phyloP scores from a whole-genome alignment of 2,888 invertebrate species.

The Ectemnius continuus region DNA sequence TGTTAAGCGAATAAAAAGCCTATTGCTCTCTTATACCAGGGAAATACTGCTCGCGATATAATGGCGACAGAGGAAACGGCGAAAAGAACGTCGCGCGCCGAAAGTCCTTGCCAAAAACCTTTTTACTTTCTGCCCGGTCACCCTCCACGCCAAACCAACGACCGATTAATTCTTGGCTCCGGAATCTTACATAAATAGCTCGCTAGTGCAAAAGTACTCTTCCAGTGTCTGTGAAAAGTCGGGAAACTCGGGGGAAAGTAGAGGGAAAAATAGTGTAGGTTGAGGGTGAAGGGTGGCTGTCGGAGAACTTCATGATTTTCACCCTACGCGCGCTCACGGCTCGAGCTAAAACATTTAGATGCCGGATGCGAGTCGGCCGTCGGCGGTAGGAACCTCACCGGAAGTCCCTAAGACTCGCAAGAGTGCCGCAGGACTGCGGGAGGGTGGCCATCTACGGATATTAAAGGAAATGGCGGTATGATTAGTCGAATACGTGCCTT shows the following conservation, averaged over 20 bases:
- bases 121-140: neutral
- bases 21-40: slow-evolving; percentile 59
- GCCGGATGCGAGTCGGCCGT: slow-evolving; percentile 68
- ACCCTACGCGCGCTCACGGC: slow-evolving; percentile 23
- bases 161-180: too few relatives aligned
- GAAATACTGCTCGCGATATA: slow-evolving; percentile 48
- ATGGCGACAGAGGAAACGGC: slow-evolving; percentile 29
- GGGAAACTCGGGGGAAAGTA: too few relatives aligned
- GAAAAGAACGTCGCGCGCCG: neutral
- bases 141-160: too few relatives aligned
- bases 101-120: neutral
- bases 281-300: too few relatives aligned
- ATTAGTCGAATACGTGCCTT: slow-evolving; percentile 77
- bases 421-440: slow-evolving; percentile 58
- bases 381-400: slow-evolving; percentile 72
- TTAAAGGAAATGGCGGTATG: slow-evolving; percentile 79
- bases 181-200: too few relatives aligned
- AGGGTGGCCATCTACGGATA: slow-evolving; percentile 75
- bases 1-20: slow-evolving; percentile 71
- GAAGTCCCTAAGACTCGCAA: slow-evolving; percentile 75
- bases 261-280: too few relatives aligned
- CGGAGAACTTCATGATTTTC: slow-evolving; percentile 13
- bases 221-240: too few relatives aligned
- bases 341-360: slow-evolving; percentile 68
- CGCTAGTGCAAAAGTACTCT: too few relatives aligned